Conservation (phyloP, 2,888 invertebrate species). For the Pseudococcus viburni region DNA sequence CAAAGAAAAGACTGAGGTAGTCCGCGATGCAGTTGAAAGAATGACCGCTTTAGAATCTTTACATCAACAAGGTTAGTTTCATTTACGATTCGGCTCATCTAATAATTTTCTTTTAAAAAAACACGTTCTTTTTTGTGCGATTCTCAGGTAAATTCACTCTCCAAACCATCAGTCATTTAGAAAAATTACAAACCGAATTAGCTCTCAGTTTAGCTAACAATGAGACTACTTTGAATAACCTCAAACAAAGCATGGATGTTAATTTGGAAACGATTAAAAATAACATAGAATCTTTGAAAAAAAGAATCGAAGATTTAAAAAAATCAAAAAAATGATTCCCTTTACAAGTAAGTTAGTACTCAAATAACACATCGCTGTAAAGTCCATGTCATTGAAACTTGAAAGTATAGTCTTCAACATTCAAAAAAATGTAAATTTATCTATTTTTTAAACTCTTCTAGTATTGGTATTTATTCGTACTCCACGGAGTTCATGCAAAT, state of each 20-base stretch:
- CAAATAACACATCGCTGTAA: no score
- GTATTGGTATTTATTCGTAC: background rate
- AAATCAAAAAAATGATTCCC: constrained; percentile 64
- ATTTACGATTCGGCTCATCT: background rate
- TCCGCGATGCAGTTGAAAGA: constrained; percentile 86
- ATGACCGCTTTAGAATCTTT: constrained; percentile 88
- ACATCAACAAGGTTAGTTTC: constrained; percentile 87
- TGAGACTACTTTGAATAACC: constrained; percentile 82
- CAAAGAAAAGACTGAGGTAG: constrained; percentile 83
- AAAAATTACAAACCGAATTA: constrained; percentile 82
- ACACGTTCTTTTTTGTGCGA: background rate
- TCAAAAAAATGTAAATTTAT: background rate
- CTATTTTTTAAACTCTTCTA: no score
- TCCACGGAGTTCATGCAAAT: background rate
- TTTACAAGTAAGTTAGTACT: no score
- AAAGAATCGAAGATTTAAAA: constrained; percentile 76
- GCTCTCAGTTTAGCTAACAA: constrained; percentile 82
- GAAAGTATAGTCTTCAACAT: background rate
- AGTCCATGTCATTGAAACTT: no score
- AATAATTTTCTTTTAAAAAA: background rate
- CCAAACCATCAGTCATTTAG: constrained; percentile 86
- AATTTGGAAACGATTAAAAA: constrained; percentile 85
- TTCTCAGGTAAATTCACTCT: constrained; percentile 88
- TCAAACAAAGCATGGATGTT: constrained; percentile 85
- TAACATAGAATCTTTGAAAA: constrained; percentile 82